Evolutionary conservation across 2,888 invertebrate genomes (phyloP), one percentile per base, ranked within the genome.

Genomic region (Chrysolina haemoptera): DNA sequence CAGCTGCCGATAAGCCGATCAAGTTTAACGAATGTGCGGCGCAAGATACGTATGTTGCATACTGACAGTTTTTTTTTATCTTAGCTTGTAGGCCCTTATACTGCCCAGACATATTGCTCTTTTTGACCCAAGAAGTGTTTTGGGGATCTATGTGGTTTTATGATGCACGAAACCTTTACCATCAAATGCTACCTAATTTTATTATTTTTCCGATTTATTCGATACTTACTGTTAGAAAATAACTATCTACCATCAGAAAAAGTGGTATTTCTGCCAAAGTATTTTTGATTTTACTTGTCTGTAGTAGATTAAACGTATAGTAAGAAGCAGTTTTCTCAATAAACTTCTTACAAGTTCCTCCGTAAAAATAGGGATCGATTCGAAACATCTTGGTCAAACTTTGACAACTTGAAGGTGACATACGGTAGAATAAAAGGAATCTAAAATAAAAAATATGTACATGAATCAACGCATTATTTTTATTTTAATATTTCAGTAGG

Each of bases 221-320:
- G 12, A 18, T 41, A 77, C 75, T 68, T 63, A 76, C 78, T 10
- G 76, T 68, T 18, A 76, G 48, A 62, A 74, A 78, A 59, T 78
- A 76, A 27, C 67, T 9, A 48, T 78, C 78, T 1, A 70, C 70
- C 41, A 72, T 64, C 50, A 73, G 55, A 8, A 78, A 76, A 20
- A 76, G 66, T 8, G 72, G 62, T 59, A 64, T 63, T 20, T 73
- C 70, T 1, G 70, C 55, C 12, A 77, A 63, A 48, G 16, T 22
- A 43, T 62, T 67, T 8, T 27, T 50, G 5, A 70, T 59, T 43
- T 59, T 70, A 43, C 68, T 63, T 4, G 48, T 48, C 18, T 74
- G 64, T 41, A 76, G 35, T 6, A 67, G 48, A 1, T 50, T 10
- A n/a, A 68, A 27, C 20, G 71, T 8, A 16, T 46, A 48, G 14